Percentiles rank a stretch among this genome's conserved stretches.
Conservation (phyloP, 2,113 vertebrate species). For the Labeo rohita region DNA sequence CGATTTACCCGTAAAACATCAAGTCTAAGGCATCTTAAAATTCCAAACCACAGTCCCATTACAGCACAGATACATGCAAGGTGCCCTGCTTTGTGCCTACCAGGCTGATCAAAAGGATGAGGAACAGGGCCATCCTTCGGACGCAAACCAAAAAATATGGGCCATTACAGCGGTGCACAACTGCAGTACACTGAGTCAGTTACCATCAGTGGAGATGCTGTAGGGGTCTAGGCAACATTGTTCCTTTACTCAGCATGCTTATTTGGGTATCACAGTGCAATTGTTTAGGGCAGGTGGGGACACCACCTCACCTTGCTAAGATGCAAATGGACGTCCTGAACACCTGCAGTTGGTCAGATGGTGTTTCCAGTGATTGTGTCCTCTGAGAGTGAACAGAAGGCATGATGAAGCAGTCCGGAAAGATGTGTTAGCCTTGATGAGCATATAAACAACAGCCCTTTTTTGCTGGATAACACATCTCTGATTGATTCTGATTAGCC, state of each 20-base stretch:
- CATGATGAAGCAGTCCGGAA: background rate
- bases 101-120: too few relatives aligned
- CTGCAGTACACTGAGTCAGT: background rate
- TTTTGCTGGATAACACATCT: background rate
- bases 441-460: background rate
- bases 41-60: background rate
- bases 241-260: slow-evolving; percentile 24
- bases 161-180: background rate
- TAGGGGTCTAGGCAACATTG: background rate
- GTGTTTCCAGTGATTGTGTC: slow-evolving; percentile 6
- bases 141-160: background rate
- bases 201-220: slow-evolving; percentile 7
- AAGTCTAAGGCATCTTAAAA: background rate
- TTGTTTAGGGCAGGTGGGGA: slow-evolving; percentile 45
- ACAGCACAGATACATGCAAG: background rate
- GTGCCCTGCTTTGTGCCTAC: background rate
- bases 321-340: slow-evolving; percentile 37
- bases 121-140: background rate
- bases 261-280: slow-evolving; percentile 34
- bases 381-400: slow-evolving; percentile 24
- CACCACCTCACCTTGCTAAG: slow-evolving; percentile 14
- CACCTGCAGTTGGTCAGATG: slow-evolving; percentile 34
- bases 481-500: background rate
- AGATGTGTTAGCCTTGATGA: background rate
- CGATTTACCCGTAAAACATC: slow-evolving; percentile 9